These are phyloP conservation scores for Odobenus rosmarus DNA, from an alignment of 2,113 vertebrate genomes.

Conservation along the genomic window DNA sequence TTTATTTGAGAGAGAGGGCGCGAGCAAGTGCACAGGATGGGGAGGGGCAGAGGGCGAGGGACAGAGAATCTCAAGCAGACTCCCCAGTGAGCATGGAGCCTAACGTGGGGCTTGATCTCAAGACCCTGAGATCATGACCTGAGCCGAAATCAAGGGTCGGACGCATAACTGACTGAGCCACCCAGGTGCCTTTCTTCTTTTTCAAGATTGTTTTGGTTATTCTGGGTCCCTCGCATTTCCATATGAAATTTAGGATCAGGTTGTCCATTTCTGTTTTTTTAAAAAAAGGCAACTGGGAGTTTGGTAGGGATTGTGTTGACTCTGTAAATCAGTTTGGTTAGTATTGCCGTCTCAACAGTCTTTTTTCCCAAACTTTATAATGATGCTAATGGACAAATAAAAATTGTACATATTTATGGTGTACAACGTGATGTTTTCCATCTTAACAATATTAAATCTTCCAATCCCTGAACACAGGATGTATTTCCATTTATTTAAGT, in stretches of 20 bases:
- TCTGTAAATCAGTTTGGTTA: slow-evolving; percentile 14
- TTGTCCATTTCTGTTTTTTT: slow-evolving; percentile 8
- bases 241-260: slow-evolving; percentile 10
- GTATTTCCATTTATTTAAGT: slow-evolving; percentile 19
- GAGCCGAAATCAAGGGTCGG: neutral
- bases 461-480: neutral
- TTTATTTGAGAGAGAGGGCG: neutral
- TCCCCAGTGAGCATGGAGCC: neutral
- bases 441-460: neutral
- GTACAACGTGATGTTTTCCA: neutral
- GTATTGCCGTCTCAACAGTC: neutral
- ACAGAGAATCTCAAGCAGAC: neutral
- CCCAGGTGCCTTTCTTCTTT: neutral
- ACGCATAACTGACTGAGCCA: neutral
- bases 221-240: slow-evolving; percentile 19
- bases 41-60: neutral
- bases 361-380: neutral
- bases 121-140: neutral
- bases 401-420: neutral
- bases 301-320: neutral
- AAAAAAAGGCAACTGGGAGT: neutral
- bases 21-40: neutral
- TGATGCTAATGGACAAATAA: neutral
- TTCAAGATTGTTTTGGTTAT: neutral
- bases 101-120: neutral